Conservation (phyloP, 1,140 invertebrate genomes). For the Solenopsis invicta region DNA sequence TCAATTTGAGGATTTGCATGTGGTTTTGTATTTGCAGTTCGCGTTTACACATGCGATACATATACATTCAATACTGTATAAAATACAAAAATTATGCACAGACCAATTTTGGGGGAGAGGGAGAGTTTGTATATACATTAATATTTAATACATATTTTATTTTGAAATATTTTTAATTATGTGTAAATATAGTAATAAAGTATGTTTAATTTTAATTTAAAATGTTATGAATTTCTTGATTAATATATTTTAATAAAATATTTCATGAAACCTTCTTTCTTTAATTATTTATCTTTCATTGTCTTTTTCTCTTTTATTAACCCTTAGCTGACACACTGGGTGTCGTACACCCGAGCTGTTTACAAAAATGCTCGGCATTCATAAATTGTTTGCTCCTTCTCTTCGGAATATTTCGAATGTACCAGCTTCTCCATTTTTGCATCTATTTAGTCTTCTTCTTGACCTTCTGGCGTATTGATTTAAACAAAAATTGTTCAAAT, state of each 20-base stretch:
- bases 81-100: not conserved
- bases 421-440: too few species aligned
- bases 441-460: too few species aligned
- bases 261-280: too few species aligned
- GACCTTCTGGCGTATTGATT: too few species aligned
- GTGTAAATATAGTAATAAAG: not conserved
- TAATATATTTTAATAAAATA: not conserved
- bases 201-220: slow-evolving; percentile 4
- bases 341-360: too few species aligned
- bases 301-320: too few species aligned
- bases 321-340: too few species aligned
- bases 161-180: not conserved
- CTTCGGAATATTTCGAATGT: too few species aligned
- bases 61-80: not conserved
- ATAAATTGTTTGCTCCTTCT: too few species aligned
- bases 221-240: not conserved
- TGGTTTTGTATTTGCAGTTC: not conserved
- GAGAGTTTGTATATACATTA: not conserved
- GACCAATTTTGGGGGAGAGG: not conserved
- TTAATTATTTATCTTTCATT: too few species aligned
- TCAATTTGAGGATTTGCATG: slow-evolving; percentile 44
- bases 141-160: not conserved
- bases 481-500: too few species aligned
- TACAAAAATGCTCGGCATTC: too few species aligned
- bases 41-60: not conserved